Conservation (phyloP, 2,888 invertebrate species). For the Latheticus oryzae region DNA sequence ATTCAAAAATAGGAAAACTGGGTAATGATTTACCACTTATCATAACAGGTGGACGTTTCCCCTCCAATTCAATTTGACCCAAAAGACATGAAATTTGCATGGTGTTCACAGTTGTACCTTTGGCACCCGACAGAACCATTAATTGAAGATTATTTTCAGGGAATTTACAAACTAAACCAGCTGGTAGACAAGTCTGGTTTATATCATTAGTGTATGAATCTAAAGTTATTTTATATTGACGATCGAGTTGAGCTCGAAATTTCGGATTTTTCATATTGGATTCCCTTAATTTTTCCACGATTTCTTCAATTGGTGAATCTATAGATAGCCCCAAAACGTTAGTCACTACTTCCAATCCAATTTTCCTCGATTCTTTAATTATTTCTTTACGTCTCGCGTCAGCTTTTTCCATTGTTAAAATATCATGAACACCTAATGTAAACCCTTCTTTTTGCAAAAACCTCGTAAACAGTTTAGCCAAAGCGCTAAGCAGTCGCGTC, state of each 20-base stretch:
- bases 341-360: constrained; percentile 59
- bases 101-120: constrained; percentile 97
- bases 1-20: constrained; percentile 89
- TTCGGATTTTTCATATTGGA: constrained; percentile 78
- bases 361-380: constrained; percentile 73
- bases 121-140: constrained; percentile 99
- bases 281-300: constrained; percentile 77
- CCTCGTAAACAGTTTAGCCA: constrained; percentile 91
- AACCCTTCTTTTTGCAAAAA: constrained; percentile 94
- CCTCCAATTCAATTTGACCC: constrained; percentile 99
- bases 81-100: constrained; percentile 98
- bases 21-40: constrained; percentile 93
- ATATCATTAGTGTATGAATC: constrained; percentile 91
- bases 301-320: constrained; percentile 69
- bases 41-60: constrained; percentile 95
- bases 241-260: constrained; percentile 83
- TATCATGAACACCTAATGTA: constrained; percentile 95
- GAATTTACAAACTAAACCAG: constrained; percentile 87
- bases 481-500: constrained; percentile 84
- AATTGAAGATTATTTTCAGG: constrained; percentile 97
- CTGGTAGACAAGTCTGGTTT: constrained; percentile 85
- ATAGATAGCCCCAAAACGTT: constrained; percentile 77
- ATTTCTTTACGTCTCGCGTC: constrained; percentile 78
- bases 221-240: constrained; percentile 83
- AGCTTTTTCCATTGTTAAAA: constrained; percentile 81